phyloP scores from a whole-genome alignment of 2,797 vertebrate genomes.

The Pipistrellus pipistrellus region DNA sequence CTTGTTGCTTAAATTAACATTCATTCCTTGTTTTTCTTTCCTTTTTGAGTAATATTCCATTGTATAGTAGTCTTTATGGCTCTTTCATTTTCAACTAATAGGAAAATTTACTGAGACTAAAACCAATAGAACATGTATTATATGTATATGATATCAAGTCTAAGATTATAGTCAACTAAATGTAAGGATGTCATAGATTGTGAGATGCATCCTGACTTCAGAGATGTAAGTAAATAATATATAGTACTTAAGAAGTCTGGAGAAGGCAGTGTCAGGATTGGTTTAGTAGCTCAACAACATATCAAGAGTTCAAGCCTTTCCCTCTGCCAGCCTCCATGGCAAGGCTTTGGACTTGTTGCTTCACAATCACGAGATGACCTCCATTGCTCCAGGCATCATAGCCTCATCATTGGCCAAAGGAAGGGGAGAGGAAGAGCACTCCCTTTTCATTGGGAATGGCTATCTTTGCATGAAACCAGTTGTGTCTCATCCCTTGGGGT shows the following conservation, averaged over 20 bases:
- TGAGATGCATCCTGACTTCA: constrained; percentile 29
- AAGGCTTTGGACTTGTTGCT: not conserved
- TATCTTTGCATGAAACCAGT: not conserved
- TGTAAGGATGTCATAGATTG: not conserved
- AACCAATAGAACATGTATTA: constrained; percentile 23
- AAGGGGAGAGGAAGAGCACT: not conserved
- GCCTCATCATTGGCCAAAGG: not conserved
- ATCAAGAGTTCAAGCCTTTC: not conserved
- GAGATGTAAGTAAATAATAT: not conserved
- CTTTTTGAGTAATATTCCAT: constrained; percentile 2
- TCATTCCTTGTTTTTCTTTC: not conserved
- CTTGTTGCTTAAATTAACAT: not conserved
- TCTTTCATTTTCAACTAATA: constrained; percentile 25
- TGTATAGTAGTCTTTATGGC: not conserved
- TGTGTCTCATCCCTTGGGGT: not conserved
- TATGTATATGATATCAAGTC: constrained; percentile 18
- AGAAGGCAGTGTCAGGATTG: not conserved
- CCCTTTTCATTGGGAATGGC: not conserved
- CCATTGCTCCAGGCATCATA: not conserved
- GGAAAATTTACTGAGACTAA: constrained; percentile 30
- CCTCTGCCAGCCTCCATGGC: not conserved
- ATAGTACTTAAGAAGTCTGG: not conserved
- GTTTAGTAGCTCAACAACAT: not conserved
- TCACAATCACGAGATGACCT: not conserved
- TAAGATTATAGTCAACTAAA: constrained; percentile 39